Base-by-base conservation (phyloP, 2,113 vertebrate species). In the Puma concolor region DNA sequence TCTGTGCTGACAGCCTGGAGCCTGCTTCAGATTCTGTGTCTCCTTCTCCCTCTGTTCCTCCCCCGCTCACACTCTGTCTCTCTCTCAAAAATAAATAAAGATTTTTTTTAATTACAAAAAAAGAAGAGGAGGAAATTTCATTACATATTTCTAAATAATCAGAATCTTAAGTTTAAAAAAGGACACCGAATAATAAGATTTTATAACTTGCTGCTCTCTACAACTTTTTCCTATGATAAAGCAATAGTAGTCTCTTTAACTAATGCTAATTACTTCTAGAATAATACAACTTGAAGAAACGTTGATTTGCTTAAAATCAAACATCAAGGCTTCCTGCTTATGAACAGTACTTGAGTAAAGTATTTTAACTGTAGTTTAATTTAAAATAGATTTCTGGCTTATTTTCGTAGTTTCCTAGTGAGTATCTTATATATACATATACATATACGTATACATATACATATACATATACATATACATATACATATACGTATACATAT, bases 311-410 rank as follows among this genome's bases (percentile, higher is more conserved):
- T 85, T 88, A 90, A 96, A 95, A 52, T 67, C 57, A 38, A 96
- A 84, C 88, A 94, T 82, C 44, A 72, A 90, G 72, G 5, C 64
- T 89, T 96, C 77, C 29, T 85, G 33, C 89, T 79, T 48, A 71
- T 67, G 27, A 86, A 82, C 4, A 84, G 44, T 76, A 86, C 50
- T 67, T 94, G 71, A 41, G 41, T 88, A 86, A 85, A 64, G 95
- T 93, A 63, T 91, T 95, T 95, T 81, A 97, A 95, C 17, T 86
- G 36, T 80, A 33, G 11, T 67, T 96, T 97, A 79, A 67, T 88
- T 97, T 85, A 38, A 88, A 88, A 93, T 81, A 63, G 36, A 57
- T 91, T 96, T 82, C 33, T 95, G 66, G 36, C 38, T 90, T 69
- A 86, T 79, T 97, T 95, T 91, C 44, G 81, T 64, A 93, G 60